Evolutionary conservation across 2,888 invertebrate species (phyloP).

Genomic region (Pasiphila rectangulata): DNA sequence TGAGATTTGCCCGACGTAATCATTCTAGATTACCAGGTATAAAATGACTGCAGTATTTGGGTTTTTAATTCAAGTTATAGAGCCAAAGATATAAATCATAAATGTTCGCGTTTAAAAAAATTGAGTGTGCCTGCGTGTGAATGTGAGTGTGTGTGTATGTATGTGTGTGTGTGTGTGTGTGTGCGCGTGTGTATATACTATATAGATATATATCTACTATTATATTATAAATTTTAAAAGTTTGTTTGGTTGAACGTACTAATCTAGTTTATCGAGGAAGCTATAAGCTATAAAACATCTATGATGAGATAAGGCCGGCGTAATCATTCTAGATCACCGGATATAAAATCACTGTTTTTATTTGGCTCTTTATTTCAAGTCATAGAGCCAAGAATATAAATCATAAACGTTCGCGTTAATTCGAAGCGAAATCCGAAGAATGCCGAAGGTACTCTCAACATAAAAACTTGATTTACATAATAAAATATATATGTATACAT

Average conservation of each 20-base stretch:
- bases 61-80: slow-evolving; percentile 7
- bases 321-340: not conserved
- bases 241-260: too few relatives aligned
- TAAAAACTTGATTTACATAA: slow-evolving; percentile 75
- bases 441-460: slow-evolving; percentile 35
- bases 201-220: too few relatives aligned
- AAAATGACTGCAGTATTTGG: not conserved
- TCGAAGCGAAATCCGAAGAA: slow-evolving; percentile 38
- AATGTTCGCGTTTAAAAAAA: slow-evolving; percentile 36
- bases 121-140: too few relatives aligned
- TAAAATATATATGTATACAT: too few relatives aligned
- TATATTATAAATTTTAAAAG: not conserved
- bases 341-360: not conserved
- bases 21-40: not conserved
- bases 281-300: too few relatives aligned
- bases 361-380: slow-evolving; percentile 1
- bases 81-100: slow-evolving; percentile 31
- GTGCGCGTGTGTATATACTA: too few relatives aligned
- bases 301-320: not conserved
- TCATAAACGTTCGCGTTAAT: slow-evolving; percentile 37
- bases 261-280: too few relatives aligned
- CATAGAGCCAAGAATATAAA: slow-evolving; percentile 27
- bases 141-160: too few relatives aligned
- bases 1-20: not conserved
- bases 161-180: too few relatives aligned